Base-by-base conservation (phyloP, 2,797 vertebrate species). In the Chiroxiphia lanceolata region DNA sequence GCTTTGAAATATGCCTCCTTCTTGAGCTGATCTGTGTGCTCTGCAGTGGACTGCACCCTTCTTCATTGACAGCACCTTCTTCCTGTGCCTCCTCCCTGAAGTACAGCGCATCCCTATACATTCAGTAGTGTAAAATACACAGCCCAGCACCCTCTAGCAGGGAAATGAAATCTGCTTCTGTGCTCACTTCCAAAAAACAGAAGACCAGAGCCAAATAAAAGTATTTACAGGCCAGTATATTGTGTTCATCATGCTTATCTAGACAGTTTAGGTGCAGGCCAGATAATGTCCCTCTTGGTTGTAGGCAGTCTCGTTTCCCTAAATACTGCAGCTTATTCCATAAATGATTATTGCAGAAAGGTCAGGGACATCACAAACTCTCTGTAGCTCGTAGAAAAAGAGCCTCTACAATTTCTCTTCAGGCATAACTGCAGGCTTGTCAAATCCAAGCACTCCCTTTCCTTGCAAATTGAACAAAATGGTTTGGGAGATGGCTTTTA, bases 261-360 rank as follows among this genome's bases (percentile, higher is more conserved):
- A 87, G 60, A 67, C 63, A 50, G 74, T 95, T 94, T 82, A 94
- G 89, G 89, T 94, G 44, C 67, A 94, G 68, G 80, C 64, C 45
- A 77, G 60, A 93, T 94, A 92, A 68, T 0, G 1, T 85, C 36
- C 36, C 0, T 7, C 65, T 91, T 94, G 56, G 64, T 65, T 79
- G 47, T 50, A 70, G 2, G 6, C 56, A 64, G 45, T 94, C 27
- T 93, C 50, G 45, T 50, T 95, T 88, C 63, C 69, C 53, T 93
- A 70, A 94, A 68, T 93, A 72, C 68, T 78, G 63, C 69, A 86
- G 71, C 29, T 93, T 79, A 74, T 87, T 90, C 90, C 64, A 44
- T 71, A 82, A 67, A 59, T 60, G 0, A 86, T 84, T 84, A 64
- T 70, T 87, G 71, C 61, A 38, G 54, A 68, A 92, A 90, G 80